These are phyloP conservation scores for Lutjanus argentimaculatus DNA, from an alignment of 2,797 vertebrate species.

Conservation along the genomic window DNA sequence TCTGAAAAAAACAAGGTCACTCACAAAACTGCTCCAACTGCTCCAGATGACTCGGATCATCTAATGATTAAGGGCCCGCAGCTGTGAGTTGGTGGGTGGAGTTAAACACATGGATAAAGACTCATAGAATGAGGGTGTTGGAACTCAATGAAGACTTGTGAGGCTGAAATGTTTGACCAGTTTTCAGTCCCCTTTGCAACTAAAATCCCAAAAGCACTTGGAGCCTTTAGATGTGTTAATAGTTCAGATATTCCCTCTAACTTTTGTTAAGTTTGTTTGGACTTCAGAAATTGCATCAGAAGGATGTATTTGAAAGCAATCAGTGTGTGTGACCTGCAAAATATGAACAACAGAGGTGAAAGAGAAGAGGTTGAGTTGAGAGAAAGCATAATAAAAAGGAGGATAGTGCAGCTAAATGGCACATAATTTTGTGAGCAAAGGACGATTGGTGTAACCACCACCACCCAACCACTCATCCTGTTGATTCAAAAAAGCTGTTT, in stretches of 20 bases:
- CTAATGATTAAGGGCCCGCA: conserved; percentile 31
- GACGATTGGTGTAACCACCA: neutral
- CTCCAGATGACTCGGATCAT: conserved; percentile 30
- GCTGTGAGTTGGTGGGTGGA: conserved; percentile 43
- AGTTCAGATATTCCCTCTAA: neutral
- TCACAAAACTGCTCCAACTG: neutral
- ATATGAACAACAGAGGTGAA: neutral
- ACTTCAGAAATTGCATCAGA: neutral
- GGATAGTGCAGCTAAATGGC: neutral
- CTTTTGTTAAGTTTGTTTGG: neutral
- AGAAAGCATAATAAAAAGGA: neutral
- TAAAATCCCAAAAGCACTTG: neutral
- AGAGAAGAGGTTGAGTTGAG: neutral
- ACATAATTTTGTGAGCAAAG: neutral
- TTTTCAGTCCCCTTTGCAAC: neutral
- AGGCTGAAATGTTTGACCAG: neutral
- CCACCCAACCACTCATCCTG: no score
- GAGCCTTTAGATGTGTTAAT: neutral
- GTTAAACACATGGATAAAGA: neutral
- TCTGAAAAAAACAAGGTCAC: neutral
- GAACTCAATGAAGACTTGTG: no score
- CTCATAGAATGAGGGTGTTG: neutral
- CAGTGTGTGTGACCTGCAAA: no score
- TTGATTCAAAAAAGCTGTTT: no score
- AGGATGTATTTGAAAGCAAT: no score